Base-by-base conservation (phyloP, 2,888 invertebrate genomes). In the Physocephala rufipes region DNA sequence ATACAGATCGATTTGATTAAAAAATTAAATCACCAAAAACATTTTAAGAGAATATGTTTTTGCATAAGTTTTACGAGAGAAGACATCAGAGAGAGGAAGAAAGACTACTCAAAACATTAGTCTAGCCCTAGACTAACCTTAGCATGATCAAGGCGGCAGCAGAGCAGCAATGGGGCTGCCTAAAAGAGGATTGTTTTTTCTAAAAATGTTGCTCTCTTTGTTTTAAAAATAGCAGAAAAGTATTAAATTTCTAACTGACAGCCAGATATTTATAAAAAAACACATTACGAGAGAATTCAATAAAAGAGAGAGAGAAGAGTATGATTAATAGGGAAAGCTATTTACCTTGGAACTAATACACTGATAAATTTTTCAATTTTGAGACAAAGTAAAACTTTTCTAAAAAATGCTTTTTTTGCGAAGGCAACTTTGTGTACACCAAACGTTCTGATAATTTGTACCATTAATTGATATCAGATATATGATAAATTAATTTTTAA, bases 311-410 rank as follows among this genome's bases (percentile, higher is more conserved):
- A 67, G 67, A 13, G 49, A 53, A 19, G 49, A 24, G 47, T 28
- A 55, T 72, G 24, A 24, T 13, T 51, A 21, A 64, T n/a, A n/a
- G n/a, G n/a, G n/a, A 70, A 66, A 74, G 73, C 74, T 76, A 3
- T 77, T 79, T 79, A 80, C 79, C 79, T 80, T 80, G 83, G 82
- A 81, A 81, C 81, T 78, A 78, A 65, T 58, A 58, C 68, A 26
- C 55, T 66, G 24, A 36, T 36, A 36, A 36, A 36, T 7, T 4
- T 36, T 36, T 36, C 9, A n/a, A n/a, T n/a, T n/a, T n/a, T n/a
- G n/a, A n/a, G n/a, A n/a, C n/a, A n/a, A n/a, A n/a, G 36, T 36
- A 36, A 36, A 36, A 36, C 5, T 36, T 36, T 36, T 36, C 36
- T 9, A 36, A 36, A 36, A 36, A 9, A 36, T 4, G 9, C 36